phyloP scores from a whole-genome alignment of 2,113 vertebrate species.

The Beaufortia kweichowensis region DNA sequence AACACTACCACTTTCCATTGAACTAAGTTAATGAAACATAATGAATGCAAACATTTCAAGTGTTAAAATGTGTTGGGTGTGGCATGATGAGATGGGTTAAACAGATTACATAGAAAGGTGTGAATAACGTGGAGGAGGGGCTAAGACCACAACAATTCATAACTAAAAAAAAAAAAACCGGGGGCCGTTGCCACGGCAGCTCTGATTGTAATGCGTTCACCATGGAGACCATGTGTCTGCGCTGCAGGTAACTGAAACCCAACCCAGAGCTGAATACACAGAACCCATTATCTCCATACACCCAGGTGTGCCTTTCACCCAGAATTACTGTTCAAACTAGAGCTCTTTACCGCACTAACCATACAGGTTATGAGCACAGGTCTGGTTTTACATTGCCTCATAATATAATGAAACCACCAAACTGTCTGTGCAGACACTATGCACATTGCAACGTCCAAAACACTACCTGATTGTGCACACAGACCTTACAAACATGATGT shows the following conservation, averaged over 20 bases:
- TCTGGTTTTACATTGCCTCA: neutral
- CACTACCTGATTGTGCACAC: neutral
- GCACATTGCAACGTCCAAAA: no score
- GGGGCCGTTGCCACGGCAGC: conserved; percentile 51
- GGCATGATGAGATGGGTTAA: conserved; percentile 32
- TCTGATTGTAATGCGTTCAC: conserved; percentile 57
- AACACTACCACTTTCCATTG: neutral
- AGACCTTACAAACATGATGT: neutral
- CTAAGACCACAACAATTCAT: conserved; percentile 39
- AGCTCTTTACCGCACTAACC: conserved; percentile 38
- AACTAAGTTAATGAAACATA: neutral
- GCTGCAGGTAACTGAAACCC: conserved; percentile 60
- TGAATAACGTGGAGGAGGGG: conserved; percentile 23
- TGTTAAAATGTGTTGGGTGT: neutral
- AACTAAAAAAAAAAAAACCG: conserved; percentile 37
- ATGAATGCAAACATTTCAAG: neutral
- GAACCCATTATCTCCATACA: conserved; percentile 52
- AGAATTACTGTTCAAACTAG: conserved; percentile 9
- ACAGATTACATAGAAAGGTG: conserved; percentile 41
- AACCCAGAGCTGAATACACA: conserved; percentile 57
- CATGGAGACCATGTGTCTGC: conserved; percentile 57
- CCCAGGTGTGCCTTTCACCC: conserved; percentile 50
- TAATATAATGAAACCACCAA: neutral
- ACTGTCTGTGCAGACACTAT: neutral
- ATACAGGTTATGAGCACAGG: conserved; percentile 1